phyloP scores from a whole-genome alignment of 2,113 vertebrate genomes.

The Emydura subglobosa region DNA sequence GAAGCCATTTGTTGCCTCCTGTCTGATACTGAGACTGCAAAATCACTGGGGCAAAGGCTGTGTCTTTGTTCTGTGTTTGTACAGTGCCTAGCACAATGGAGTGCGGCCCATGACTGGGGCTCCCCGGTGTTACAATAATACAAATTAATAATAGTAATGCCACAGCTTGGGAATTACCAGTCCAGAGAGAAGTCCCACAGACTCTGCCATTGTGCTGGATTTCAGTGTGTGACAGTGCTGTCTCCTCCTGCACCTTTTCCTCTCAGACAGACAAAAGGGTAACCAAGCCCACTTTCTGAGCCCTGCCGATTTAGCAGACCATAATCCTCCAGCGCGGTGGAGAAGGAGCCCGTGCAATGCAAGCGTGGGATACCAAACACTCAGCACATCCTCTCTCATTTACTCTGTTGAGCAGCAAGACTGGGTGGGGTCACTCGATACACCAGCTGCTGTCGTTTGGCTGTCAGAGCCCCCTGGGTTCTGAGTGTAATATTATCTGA shows the following conservation, averaged over 20 bases:
- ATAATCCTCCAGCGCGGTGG: not conserved
- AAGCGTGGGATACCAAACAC: accelerated
- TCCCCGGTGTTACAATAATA: not conserved
- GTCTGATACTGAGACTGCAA: not conserved
- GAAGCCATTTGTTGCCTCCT: not conserved
- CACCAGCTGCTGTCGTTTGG: not conserved
- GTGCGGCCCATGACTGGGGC: not conserved
- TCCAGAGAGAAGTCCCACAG: not conserved
- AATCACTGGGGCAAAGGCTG: not conserved
- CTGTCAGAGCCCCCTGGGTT: not conserved
- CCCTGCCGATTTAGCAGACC: not conserved
- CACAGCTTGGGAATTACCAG: not conserved
- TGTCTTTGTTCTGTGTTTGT: not conserved
- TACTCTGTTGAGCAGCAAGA: not conserved
- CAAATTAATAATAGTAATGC: not conserved
- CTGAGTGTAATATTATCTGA: not conserved
- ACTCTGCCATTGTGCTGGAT: not conserved
- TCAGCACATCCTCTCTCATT: not conserved
- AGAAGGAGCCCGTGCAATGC: not conserved
- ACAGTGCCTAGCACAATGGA: not conserved
- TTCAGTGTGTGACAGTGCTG: not conserved
- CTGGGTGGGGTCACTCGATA: not conserved
- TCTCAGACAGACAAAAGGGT: not conserved
- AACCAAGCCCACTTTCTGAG: not conserved
- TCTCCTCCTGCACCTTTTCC: not conserved